Conservation (phyloP, 2,797 vertebrate species). For the Tangara arthus region DNA sequence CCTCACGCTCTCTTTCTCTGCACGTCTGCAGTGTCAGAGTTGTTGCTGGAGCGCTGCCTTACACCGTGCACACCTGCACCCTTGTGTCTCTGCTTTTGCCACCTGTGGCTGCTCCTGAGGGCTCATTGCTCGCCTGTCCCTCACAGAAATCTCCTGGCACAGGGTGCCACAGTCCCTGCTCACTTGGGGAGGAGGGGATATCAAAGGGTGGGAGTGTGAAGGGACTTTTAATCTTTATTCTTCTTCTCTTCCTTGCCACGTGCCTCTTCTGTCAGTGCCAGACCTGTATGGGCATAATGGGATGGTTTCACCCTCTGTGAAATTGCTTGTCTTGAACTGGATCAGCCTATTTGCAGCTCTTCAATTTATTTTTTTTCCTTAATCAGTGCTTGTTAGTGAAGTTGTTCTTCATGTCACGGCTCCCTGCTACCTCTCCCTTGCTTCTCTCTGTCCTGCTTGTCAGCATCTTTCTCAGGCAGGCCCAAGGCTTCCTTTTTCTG, state of each 20-base stretch:
- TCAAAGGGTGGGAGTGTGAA: neutral
- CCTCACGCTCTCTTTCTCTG: neutral
- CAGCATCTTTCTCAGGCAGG: neutral
- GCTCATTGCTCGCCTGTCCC: neutral
- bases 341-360: neutral
- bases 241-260: neutral
- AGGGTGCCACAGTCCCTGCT: neutral
- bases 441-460: neutral
- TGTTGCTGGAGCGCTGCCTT: constrained; percentile 53
- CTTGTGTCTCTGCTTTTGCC: neutral
- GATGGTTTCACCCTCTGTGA: neutral
- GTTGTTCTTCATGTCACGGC: neutral
- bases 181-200: accelerated
- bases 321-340: neutral
- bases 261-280: neutral
- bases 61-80: accelerated
- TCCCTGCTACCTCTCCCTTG: neutral
- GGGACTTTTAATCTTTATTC: neutral
- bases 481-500: neutral
- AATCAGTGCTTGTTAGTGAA: neutral
- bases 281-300: neutral
- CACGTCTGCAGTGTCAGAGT: neutral
- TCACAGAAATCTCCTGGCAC: neutral
- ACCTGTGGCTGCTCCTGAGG: neutral
- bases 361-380: neutral